Conservation (phyloP, 2,888 invertebrate species). For the Therioaphis trifolii region DNA sequence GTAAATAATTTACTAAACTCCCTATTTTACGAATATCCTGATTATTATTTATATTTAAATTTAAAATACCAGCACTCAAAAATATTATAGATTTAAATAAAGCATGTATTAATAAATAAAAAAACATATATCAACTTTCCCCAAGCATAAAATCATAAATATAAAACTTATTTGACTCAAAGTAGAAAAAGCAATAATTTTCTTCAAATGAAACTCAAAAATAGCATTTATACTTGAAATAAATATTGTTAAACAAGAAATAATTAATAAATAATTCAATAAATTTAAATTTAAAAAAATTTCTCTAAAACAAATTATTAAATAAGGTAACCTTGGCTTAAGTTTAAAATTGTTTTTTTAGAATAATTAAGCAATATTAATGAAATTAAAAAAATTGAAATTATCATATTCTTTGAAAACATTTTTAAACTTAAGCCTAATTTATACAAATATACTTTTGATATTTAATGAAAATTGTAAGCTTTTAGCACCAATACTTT, state of each 20-base stretch:
- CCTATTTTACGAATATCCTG: slow-evolving; percentile 33
- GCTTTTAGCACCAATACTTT: too few species aligned
- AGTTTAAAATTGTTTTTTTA: too few species aligned
- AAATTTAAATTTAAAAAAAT: slow-evolving; percentile 67
- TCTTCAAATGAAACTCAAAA: slow-evolving; percentile 18
- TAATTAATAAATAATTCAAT: not conserved
- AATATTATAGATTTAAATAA: slow-evolving; percentile 24
- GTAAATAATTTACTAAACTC: too few species aligned
- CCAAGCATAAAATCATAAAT: slow-evolving; percentile 23
- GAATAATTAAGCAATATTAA: too few species aligned
- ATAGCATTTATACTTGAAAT: not conserved
- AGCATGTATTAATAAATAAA: slow-evolving; percentile 27
- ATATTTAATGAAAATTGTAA: too few species aligned
- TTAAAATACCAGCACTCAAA: not conserved
- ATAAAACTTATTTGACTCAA: slow-evolving; percentile 16
- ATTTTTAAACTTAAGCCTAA: too few species aligned
- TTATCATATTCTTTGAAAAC: too few species aligned
- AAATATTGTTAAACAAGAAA: slow-evolving; percentile 12
- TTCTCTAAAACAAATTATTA: too few species aligned
- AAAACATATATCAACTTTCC: not conserved
- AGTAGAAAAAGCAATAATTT: slow-evolving; percentile 27
- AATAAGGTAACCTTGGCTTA: too few species aligned
- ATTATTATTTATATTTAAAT: slow-evolving; percentile 38
- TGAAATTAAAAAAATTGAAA: too few species aligned
- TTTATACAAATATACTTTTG: too few species aligned